A percentile compares a stretch with the other conserved stretches of the same genome.
Conservation (phyloP, 2,113 vertebrate genomes). For the Pandion haliaetus region DNA sequence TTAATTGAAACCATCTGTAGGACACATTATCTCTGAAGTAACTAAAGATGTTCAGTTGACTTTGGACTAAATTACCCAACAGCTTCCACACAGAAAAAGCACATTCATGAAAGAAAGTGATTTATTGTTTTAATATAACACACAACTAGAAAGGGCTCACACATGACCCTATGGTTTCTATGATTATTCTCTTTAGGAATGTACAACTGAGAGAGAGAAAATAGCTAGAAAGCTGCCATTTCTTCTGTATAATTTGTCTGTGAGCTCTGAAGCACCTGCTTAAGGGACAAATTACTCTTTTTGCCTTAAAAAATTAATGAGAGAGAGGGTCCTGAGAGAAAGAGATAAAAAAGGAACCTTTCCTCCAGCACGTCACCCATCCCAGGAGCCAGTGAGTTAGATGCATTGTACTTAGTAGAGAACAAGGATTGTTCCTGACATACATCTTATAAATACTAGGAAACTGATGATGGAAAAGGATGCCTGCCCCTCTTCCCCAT, state of each 20-base stretch:
- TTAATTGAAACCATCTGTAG: background rate
- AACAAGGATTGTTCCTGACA: background rate
- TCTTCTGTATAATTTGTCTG: background rate
- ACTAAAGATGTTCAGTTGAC: slow-evolving; percentile 5
- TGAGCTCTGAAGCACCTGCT: background rate
- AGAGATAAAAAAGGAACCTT: background rate
- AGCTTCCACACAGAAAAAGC: background rate
- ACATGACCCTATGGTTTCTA: background rate
- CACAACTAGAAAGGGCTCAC: background rate
- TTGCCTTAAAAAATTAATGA: background rate
- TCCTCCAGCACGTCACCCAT: background rate
- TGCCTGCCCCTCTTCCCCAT: background rate
- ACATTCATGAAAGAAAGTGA: background rate
- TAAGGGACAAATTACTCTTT: background rate
- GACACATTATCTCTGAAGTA: background rate
- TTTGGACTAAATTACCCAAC: slow-evolving; percentile 18
- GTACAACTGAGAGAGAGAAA: background rate
- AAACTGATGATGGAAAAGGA: background rate
- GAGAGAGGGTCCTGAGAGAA: background rate
- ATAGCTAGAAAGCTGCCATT: background rate
- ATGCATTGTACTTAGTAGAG: rapidly evolving
- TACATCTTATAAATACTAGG: background rate
- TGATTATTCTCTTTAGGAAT: background rate
- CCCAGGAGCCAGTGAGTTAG: background rate
- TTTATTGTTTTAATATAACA: slow-evolving; percentile 34